phyloP scores from a whole-genome alignment of 1,140 invertebrate genomes.

The Bombus consobrinus region DNA sequence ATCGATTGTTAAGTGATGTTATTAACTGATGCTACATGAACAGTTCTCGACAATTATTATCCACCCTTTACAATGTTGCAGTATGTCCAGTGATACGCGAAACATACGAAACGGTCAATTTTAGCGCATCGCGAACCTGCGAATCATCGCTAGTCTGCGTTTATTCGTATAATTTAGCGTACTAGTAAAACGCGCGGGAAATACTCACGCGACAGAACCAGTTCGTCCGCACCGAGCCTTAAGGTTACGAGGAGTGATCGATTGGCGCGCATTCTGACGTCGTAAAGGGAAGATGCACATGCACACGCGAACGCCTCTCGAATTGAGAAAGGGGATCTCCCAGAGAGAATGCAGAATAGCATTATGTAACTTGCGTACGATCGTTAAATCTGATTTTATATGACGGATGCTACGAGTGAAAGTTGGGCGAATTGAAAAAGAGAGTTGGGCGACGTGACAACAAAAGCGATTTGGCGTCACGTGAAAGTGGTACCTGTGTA shows the following conservation, averaged over 20 bases:
- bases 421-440: constrained; percentile 48
- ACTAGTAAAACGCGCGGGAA: neutral
- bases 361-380: constrained; percentile 52
- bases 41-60: no score
- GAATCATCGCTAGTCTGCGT: neutral
- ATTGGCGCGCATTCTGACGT: constrained; percentile 14
- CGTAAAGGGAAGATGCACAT: constrained; percentile 4
- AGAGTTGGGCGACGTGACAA: constrained; percentile 5
- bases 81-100: no score
- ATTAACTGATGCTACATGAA: no score
- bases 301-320: neutral
- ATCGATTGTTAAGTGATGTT: no score
- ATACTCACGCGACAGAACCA: neutral
- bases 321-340: neutral
- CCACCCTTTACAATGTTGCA: no score
- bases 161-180: neutral
- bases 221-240: neutral
- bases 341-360: constrained; percentile 15
- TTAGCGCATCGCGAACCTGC: neutral
- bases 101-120: neutral
- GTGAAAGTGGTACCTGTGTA: constrained; percentile 5
- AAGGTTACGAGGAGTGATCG: neutral
- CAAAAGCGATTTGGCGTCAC: constrained; percentile 7
- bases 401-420: constrained; percentile 48
- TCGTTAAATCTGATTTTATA: constrained; percentile 57